Evolutionary conservation across 1,140 invertebrate species (phyloP).

Genomic region (Maconellicoccus hirsutus): DNA sequence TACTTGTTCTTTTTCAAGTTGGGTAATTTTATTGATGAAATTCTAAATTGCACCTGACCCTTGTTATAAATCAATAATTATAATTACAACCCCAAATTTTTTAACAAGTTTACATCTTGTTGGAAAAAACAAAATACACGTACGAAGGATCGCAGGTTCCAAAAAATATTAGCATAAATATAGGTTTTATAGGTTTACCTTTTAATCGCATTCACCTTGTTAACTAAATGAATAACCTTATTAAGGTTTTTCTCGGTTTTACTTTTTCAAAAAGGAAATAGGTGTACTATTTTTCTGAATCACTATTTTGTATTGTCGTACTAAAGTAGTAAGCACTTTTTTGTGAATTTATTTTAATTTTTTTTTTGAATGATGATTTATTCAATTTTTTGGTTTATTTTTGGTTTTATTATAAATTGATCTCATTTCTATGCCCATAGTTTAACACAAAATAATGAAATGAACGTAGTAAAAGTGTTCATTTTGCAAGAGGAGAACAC

Average conservation of each 20-base stretch:
- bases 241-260: background rate
- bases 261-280: no score
- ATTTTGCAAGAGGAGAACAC: no score
- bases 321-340: no score
- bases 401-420: no score
- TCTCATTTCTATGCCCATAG: no score
- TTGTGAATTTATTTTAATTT: no score
- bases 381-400: no score
- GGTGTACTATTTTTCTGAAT: no score
- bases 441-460: no score
- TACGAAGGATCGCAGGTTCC: background rate
- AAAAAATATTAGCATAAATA: background rate
- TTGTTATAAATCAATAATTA: conserved; percentile 6
- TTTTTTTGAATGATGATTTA: no score
- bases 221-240: background rate
- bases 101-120: background rate
- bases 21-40: background rate
- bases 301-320: no score
- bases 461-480: no score
- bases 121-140: background rate
- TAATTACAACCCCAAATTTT: background rate
- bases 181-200: background rate
- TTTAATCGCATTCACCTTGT: background rate
- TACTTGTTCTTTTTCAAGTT: background rate
- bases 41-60: background rate